Conservation (phyloP, 2,113 vertebrate genomes). For the Epinephelus cyanopodus region DNA sequence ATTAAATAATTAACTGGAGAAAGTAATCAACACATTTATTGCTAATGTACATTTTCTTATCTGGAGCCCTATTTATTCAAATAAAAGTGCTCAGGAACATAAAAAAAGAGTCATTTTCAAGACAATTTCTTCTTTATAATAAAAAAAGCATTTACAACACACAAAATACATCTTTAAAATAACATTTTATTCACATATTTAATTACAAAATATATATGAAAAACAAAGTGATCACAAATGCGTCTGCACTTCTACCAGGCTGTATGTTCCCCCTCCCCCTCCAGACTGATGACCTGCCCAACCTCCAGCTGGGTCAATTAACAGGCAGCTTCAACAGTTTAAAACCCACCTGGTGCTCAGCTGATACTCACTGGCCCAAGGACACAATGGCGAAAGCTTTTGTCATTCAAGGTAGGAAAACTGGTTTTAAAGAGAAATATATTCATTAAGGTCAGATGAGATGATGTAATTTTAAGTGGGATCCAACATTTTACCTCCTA, state of each 20-base stretch:
- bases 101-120: neutral
- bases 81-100: neutral
- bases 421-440: accelerated
- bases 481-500: conserved; percentile 25
- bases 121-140: neutral
- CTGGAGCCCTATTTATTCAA: neutral
- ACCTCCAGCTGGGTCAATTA: conserved; percentile 72
- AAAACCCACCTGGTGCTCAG: conserved; percentile 46
- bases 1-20: neutral
- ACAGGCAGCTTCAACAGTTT: conserved; percentile 37
- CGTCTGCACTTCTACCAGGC: neutral
- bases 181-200: neutral
- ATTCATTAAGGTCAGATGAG: neutral
- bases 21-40: neutral
- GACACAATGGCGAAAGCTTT: conserved; percentile 58
- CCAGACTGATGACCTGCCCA: conserved; percentile 42
- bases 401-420: conserved; percentile 55
- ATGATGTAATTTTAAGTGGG: neutral
- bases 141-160: neutral
- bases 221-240: neutral
- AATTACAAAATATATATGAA: neutral
- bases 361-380: neutral
- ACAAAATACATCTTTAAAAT: neutral
- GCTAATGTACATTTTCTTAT: neutral
- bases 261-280: neutral